phyloP scores from a whole-genome alignment of 2,888 invertebrate species.

The Camponotus fellah region DNA sequence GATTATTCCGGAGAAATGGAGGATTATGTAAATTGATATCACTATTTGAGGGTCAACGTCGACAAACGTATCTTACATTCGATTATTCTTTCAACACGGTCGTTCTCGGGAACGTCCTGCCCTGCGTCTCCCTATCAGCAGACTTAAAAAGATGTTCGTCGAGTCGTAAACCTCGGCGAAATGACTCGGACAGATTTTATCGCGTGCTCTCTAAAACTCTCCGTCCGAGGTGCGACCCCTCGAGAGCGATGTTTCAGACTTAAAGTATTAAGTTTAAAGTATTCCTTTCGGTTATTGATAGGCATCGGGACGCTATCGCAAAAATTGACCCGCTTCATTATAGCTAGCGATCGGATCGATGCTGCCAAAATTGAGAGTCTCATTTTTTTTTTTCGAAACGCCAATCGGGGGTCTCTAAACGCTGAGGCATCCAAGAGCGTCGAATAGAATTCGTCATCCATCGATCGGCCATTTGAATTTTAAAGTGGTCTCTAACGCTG shows the following conservation, averaged over 20 bases:
- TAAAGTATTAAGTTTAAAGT: slow-evolving; percentile 81
- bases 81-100: slow-evolving; percentile 34
- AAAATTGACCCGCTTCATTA: slow-evolving; percentile 64
- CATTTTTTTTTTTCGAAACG: slow-evolving; percentile 46
- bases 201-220: slow-evolving; percentile 73
- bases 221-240: slow-evolving; percentile 75
- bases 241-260: slow-evolving; percentile 84
- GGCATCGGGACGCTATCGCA: slow-evolving; percentile 68
- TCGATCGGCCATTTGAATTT: slow-evolving; percentile 56
- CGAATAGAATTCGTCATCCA: slow-evolving; percentile 36
- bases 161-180: slow-evolving; percentile 72
- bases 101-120: slow-evolving; percentile 15
- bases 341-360: slow-evolving; percentile 46
- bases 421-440: not conserved
- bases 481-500: slow-evolving; percentile 43
- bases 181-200: slow-evolving; percentile 76
- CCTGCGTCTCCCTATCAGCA: slow-evolving; percentile 27
- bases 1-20: too few relatives aligned
- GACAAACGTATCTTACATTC: slow-evolving; percentile 22
- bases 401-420: slow-evolving; percentile 21
- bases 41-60: slow-evolving; percentile 18
- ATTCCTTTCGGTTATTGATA: slow-evolving; percentile 80
- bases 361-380: slow-evolving; percentile 35
- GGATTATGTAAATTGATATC: slow-evolving; percentile 22
- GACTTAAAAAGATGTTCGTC: slow-evolving; percentile 74